Evolutionary conservation across 2,113 vertebrate species (phyloP).

Genomic region (Psittacula cyanocephala): DNA sequence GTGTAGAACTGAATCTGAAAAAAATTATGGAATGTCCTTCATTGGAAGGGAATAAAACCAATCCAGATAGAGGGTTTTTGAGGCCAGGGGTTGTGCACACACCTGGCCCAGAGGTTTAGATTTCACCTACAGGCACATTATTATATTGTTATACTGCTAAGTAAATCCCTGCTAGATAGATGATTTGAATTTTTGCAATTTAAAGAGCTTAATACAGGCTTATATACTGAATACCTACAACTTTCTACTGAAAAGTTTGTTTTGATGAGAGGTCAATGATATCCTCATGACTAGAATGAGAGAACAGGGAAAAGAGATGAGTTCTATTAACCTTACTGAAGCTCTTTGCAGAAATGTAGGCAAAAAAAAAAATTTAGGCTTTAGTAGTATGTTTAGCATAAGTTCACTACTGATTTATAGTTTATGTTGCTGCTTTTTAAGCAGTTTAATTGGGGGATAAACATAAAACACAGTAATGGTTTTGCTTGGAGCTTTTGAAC

Average conservation of each 20-base stretch:
- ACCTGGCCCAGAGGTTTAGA: not conserved
- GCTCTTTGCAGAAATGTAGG: not conserved
- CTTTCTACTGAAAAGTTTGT: not conserved
- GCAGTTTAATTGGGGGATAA: not conserved
- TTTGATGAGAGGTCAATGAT: not conserved
- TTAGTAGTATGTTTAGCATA: not conserved
- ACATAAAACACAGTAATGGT: not conserved
- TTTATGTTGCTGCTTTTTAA: not conserved
- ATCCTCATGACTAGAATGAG: not conserved
- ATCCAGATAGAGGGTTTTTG: not conserved
- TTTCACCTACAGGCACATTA: fast-evolving
- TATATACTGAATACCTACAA: not conserved
- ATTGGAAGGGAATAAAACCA: not conserved
- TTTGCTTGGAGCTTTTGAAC: not conserved
- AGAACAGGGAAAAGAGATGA: not conserved
- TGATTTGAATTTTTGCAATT: not conserved
- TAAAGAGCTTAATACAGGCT: not conserved
- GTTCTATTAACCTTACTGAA: not conserved
- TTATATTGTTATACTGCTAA: not conserved
- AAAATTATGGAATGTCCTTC: not conserved
- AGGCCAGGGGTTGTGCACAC: not conserved
- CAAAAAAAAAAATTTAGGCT: not conserved
- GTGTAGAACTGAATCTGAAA: not conserved
- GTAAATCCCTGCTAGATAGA: not conserved
- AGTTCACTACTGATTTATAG: not conserved